Evolutionary conservation across 2,797 vertebrate genomes (phyloP).

Genomic region (Staurois parvus): DNA sequence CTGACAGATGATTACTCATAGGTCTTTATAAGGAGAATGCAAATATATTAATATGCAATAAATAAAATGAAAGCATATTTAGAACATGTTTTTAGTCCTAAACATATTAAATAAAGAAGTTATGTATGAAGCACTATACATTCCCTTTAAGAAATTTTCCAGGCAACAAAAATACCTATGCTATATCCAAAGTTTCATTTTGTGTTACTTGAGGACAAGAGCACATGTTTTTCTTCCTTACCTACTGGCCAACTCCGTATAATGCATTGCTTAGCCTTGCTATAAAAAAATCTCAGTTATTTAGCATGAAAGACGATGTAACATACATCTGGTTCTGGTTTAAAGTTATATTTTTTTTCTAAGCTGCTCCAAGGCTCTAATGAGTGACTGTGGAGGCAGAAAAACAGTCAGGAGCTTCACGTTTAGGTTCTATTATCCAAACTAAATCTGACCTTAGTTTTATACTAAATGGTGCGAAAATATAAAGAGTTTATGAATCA

Average conservation of each 20-base stretch:
- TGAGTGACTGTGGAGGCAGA: background rate
- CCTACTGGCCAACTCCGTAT: background rate
- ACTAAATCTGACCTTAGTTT: background rate
- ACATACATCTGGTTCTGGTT: slow-evolving; percentile 10
- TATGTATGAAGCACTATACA: background rate
- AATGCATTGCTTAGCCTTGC: background rate
- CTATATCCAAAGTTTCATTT: background rate
- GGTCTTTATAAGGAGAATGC: too few relatives aligned
- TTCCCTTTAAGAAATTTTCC: background rate
- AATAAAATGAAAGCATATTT: too few relatives aligned
- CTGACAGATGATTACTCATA: too few relatives aligned
- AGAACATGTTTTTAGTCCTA: too few relatives aligned
- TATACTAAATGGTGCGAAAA: background rate
- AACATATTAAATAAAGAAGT: too few relatives aligned
- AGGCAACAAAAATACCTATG: background rate
- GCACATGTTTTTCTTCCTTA: slow-evolving; percentile 7
- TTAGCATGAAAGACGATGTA: background rate
- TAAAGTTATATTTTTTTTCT: background rate
- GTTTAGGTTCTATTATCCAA: background rate
- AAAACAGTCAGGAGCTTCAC: background rate
- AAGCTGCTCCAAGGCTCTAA: background rate
- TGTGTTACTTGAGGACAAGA: slow-evolving; percentile 3
- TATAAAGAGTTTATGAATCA: background rate
- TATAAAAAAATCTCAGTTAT: slow-evolving; percentile 4
- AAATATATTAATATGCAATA: too few relatives aligned